phyloP scores from a whole-genome alignment of 2,113 vertebrate genomes.

The Edolisoma coerulescens region DNA sequence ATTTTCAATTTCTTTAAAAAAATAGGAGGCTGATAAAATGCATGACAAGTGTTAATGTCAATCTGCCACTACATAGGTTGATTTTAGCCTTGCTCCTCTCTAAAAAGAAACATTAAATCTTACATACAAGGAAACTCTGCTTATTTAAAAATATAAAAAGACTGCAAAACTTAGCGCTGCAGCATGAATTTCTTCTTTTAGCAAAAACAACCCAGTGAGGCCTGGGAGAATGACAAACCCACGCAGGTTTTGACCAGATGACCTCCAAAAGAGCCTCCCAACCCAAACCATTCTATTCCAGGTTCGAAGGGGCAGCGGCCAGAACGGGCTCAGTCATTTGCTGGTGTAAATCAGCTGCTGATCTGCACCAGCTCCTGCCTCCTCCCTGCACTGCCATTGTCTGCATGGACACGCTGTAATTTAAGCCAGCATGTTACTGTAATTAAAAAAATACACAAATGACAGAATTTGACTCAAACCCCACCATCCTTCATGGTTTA shows the following conservation, averaged over 20 bases:
- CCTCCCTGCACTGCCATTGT: neutral
- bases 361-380: neutral
- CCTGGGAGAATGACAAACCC: neutral
- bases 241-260: neutral
- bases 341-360: neutral
- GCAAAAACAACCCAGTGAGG: neutral
- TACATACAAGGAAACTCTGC: rapidly evolving
- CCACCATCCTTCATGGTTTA: slow-evolving; percentile 52
- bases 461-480: slow-evolving; percentile 48
- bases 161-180: neutral
- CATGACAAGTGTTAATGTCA: neutral
- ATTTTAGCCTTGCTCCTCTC: neutral
- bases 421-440: slow-evolving; percentile 37
- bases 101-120: neutral
- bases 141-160: neutral
- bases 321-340: rapidly evolving
- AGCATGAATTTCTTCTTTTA: neutral
- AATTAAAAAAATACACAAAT: slow-evolving; percentile 64
- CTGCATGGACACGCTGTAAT: slow-evolving; percentile 18
- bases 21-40: neutral
- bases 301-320: neutral
- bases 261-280: neutral
- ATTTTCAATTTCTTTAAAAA: neutral
- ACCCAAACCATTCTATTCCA: neutral
- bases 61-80: neutral